A percentile compares a stretch with the other conserved stretches of the same genome.
Conservation (phyloP, 2,113 vertebrate genomes). For the Poecilia latipinna region DNA sequence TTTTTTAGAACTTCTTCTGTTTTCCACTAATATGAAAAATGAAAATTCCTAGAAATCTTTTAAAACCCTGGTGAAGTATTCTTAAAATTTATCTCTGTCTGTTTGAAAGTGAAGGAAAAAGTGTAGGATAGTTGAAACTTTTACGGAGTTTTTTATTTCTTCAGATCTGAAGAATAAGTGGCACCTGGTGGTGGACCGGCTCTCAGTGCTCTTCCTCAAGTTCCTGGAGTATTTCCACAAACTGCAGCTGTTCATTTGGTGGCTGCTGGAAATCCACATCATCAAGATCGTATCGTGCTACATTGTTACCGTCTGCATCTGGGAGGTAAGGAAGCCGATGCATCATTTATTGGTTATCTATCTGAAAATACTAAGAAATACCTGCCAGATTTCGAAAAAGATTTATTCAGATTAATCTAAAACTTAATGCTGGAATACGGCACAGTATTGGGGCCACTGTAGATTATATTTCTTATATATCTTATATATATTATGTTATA, state of each 20-base stretch:
- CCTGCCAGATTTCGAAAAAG: no score
- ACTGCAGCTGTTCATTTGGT: conserved; percentile 96
- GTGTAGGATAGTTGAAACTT: background rate
- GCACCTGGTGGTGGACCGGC: conserved; percentile 95
- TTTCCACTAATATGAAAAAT: no score
- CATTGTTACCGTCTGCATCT: conserved; percentile 91
- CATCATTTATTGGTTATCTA: background rate
- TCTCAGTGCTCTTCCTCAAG: conserved; percentile 95
- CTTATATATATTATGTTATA: no score
- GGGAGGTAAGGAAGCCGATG: conserved; percentile 81
- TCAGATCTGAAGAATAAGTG: conserved; percentile 94
- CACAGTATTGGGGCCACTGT: no score
- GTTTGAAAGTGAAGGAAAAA: background rate
- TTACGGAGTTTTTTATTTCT: background rate
- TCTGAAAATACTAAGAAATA: background rate
- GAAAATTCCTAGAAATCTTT: no score
- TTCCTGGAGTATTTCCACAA: conserved; percentile 97
- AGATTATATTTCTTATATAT: no score
- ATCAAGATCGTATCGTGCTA: conserved; percentile 97
- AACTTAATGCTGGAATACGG: no score
- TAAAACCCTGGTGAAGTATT: no score
- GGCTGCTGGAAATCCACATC: conserved; percentile 96
- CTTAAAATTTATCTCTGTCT: background rate
- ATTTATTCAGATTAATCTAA: no score
- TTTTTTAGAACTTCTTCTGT: no score